Evolutionary conservation across 2,888 invertebrate genomes (phyloP).

Genomic region (Noctua janthina): DNA sequence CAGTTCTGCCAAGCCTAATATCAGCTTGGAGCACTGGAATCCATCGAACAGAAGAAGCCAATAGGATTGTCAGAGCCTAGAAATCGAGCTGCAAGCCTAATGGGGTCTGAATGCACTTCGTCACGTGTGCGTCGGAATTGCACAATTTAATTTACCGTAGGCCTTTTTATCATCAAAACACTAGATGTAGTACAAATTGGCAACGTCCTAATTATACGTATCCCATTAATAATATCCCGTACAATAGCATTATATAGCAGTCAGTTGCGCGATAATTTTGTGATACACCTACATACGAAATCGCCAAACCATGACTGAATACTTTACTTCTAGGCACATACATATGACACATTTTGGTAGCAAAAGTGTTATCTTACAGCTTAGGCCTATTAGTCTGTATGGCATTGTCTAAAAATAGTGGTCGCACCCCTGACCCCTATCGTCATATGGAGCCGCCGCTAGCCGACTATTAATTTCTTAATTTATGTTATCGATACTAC

Average conservation of each 20-base stretch:
- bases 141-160: background rate
- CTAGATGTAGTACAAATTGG: background rate
- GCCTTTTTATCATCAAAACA: background rate
- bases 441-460: slow-evolving; percentile 5
- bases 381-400: background rate
- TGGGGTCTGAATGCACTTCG: background rate
- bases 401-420: background rate
- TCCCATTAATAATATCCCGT: background rate
- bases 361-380: background rate
- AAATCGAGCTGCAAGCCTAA: background rate
- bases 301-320: background rate
- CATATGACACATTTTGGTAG: background rate
- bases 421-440: background rate
- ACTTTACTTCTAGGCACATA: background rate
- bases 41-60: background rate
- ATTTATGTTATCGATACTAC: slow-evolving; percentile 24
- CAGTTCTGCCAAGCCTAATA: background rate
- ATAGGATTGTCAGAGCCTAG: background rate
- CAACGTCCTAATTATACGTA: too few relatives aligned
- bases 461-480: background rate
- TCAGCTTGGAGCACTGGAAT: background rate
- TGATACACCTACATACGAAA: background rate
- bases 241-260: background rate
- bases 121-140: background rate
- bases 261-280: background rate